phyloP scores from a whole-genome alignment of 2,113 vertebrate genomes.

The Reinhardtius hippoglossoides region DNA sequence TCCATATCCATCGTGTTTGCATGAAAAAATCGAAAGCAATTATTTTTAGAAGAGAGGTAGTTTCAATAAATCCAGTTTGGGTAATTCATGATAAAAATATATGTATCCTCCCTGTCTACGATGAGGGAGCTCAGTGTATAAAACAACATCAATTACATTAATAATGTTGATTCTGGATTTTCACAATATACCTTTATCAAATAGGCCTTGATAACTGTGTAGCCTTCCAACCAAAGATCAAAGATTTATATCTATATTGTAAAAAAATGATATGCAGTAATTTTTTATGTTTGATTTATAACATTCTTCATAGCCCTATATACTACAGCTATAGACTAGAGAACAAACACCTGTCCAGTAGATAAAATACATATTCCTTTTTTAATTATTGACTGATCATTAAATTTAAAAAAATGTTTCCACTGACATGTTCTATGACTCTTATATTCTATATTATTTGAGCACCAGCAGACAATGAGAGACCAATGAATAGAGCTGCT shows the following conservation, averaged over 20 bases:
- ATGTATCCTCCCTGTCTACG: neutral
- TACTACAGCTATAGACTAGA: neutral
- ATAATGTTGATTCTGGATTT: neutral
- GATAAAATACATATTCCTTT: neutral
- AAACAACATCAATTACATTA: constrained; percentile 2
- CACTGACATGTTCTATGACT: neutral
- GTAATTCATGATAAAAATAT: constrained; percentile 1
- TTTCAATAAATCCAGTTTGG: constrained; percentile 1
- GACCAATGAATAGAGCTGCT: neutral
- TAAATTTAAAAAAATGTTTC: neutral
- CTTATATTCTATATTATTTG: neutral
- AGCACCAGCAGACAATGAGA: neutral
- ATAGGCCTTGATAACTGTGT: too few relatives aligned
- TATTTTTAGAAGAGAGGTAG: neutral
- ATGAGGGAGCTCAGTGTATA: neutral
- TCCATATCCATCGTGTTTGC: neutral
- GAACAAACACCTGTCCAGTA: neutral
- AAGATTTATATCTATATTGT: too few relatives aligned
- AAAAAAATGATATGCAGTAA: too few relatives aligned
- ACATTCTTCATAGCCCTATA: neutral
- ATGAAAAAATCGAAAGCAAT: neutral
- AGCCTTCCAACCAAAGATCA: too few relatives aligned
- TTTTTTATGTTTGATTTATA: neutral
- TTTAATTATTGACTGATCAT: neutral
- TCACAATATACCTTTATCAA: too few relatives aligned